Evolutionary conservation across 2,797 vertebrate species (phyloP), one percentile per base, ranked within the genome.

Genomic region (Poecile montanus): DNA sequence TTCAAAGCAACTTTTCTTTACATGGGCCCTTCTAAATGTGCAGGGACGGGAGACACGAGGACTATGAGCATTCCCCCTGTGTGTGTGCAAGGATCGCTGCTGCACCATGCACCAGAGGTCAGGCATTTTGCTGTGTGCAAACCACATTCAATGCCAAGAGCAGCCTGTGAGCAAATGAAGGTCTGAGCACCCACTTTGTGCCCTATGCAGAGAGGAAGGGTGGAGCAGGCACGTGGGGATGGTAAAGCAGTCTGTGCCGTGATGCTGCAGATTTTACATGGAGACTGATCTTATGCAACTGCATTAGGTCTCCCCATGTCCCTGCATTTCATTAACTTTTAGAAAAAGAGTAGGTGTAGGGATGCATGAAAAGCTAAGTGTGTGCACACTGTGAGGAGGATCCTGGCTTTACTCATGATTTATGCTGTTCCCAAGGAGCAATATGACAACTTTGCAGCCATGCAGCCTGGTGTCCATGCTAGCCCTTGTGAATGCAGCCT

Each of bases 221-320:
- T 1, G 4, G 38, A 74, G 58, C 62, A 63, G 79, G 30, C 63
- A 62, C 48, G 42, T 2, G 6, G 40, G 34, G 32, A 34, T 14
- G 32, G 58, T 40, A 88, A 81, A 13, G 50, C 0, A 0, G 44
- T 72, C 72, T 13, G 7, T 74, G 51, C 44, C 6, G 0, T 22
- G 60, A 65, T n/a, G 5, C 57, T 30, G 34, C 0, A 0, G 47
- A 51, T 34, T 68, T 80, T 54, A 51, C n/a, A 29, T 21, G 54
- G 44, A 1, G 3, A 18, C 54, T 38, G 57, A 44, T 88, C 50
- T 80, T 29, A 42, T 7, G 23, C 51, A 42, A 30, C n/a, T 32
- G 25, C 0, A 0, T 18, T 1, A 8, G 29, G 44, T 70, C 19
- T 84, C 60, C 32, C 26, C 54, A 56, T 27, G n/a, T 82, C 34